Percentiles rank a stretch among this genome's conserved stretches.
These are phyloP conservation scores for Brachymystax lenok DNA, from an alignment of 2,797 vertebrate genomes.

Conservation along the genomic window DNA sequence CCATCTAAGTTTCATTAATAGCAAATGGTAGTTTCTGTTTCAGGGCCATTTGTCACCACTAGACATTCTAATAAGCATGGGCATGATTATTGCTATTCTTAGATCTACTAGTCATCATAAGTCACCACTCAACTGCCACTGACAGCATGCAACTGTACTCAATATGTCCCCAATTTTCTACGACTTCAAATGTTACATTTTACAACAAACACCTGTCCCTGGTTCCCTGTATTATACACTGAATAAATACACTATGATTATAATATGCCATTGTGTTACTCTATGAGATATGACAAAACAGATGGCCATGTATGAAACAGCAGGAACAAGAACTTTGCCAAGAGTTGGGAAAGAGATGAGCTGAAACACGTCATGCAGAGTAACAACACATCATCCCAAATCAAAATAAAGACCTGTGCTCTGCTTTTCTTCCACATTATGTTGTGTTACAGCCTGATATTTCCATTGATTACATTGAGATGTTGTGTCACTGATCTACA, in stretches of 20 bases:
- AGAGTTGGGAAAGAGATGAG: not conserved
- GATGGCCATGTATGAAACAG: not conserved
- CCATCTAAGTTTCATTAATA: not conserved
- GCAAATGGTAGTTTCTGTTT: not conserved
- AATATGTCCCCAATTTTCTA: not conserved
- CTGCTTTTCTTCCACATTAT: too few relatives aligned
- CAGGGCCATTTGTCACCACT: not conserved
- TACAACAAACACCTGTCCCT: not conserved
- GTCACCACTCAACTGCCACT: conserved; percentile 1
- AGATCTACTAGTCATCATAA: conserved; percentile 12
- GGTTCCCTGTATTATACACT: not conserved
- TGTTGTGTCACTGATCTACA: too few relatives aligned
- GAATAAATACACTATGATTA: not conserved
- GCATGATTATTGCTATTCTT: conserved; percentile 36
- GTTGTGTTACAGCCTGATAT: too few relatives aligned
- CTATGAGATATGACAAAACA: not conserved
- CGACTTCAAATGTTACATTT: not conserved
- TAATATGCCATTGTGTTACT: not conserved
- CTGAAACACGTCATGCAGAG: not conserved
- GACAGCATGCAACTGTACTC: not conserved
- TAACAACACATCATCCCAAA: not conserved
- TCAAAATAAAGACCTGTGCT: not conserved
- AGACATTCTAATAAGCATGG: conserved; percentile 20
- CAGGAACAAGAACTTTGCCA: not conserved
- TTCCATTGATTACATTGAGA: too few relatives aligned